These are phyloP conservation scores for Caradrina kadenii DNA, from an alignment of 2,888 invertebrate species.

Conservation along the genomic window DNA sequence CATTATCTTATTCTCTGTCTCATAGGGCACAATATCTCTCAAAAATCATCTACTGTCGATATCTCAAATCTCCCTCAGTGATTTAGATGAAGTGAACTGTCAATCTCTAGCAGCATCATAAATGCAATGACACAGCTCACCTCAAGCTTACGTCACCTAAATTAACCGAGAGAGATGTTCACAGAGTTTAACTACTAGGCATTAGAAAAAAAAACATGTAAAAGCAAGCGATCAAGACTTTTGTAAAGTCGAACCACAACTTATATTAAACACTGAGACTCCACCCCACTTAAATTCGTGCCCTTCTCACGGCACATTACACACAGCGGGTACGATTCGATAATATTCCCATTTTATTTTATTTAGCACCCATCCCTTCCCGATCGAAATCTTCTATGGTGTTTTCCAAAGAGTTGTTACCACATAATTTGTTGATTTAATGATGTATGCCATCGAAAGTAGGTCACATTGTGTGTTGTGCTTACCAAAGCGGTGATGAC, in stretches of 20 bases:
- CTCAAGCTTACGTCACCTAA: too few relatives aligned
- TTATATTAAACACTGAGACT: constrained; percentile 48
- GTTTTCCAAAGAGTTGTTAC: constrained; percentile 80
- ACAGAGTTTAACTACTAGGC: too few relatives aligned
- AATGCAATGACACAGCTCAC: too few relatives aligned
- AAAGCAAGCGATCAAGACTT: too few relatives aligned
- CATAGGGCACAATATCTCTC: too few relatives aligned
- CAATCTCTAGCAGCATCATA: too few relatives aligned
- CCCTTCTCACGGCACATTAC: constrained; percentile 81
- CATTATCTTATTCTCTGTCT: too few relatives aligned
- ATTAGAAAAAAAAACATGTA: too few relatives aligned
- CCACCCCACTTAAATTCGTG: constrained; percentile 56
- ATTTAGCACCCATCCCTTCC: constrained; percentile 78
- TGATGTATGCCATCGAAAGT: constrained; percentile 73
- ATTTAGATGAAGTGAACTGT: too few relatives aligned
- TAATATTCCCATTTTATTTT: constrained; percentile 87
- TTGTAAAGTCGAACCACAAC: constrained; percentile 8
- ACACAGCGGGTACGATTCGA: constrained; percentile 81
- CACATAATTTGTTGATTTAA: constrained; percentile 86
- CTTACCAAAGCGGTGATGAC: constrained; percentile 7
- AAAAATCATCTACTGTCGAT: too few relatives aligned
- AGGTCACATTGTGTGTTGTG: constrained; percentile 55
- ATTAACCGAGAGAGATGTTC: too few relatives aligned
- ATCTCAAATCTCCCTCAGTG: too few relatives aligned
- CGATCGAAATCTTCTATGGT: constrained; percentile 73